These are phyloP conservation scores for Drosophila percnosoma DNA, from an alignment of 2,888 invertebrate genomes.

Conservation along the genomic window DNA sequence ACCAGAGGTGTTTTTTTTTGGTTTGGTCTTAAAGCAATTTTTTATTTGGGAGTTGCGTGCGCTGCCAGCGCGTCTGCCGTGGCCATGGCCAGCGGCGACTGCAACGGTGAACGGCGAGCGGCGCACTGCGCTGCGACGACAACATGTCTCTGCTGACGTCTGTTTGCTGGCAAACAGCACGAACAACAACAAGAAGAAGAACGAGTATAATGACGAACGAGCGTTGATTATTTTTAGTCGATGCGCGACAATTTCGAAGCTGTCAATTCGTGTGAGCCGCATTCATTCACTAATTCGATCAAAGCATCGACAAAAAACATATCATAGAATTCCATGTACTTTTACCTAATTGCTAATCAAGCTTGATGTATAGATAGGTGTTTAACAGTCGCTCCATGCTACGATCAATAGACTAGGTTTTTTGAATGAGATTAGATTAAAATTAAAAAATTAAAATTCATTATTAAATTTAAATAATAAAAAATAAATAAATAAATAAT, in stretches of 20 bases:
- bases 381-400: background rate
- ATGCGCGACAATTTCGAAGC: slow-evolving; percentile 10
- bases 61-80: slow-evolving; percentile 70
- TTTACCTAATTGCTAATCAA: slow-evolving; percentile 1
- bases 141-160: slow-evolving; percentile 63
- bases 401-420: background rate
- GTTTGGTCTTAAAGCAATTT: slow-evolving; percentile 44
- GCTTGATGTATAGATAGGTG: background rate
- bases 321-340: background rate
- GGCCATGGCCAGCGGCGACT: slow-evolving; percentile 46
- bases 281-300: slow-evolving; percentile 36
- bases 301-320: slow-evolving; percentile 1
- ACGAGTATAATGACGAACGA: slow-evolving; percentile 38
- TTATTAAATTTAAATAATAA: too few relatives aligned
- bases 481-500: too few relatives aligned
- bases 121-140: slow-evolving; percentile 43
- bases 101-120: slow-evolving; percentile 21
- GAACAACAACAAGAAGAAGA: slow-evolving; percentile 5
- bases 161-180: slow-evolving; percentile 59
- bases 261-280: slow-evolving; percentile 23
- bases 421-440: background rate
- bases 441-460: too few relatives aligned
- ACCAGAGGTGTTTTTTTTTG: slow-evolving; percentile 46
- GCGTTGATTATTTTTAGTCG: slow-evolving; percentile 62
- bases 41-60: slow-evolving; percentile 37